phyloP scores from a whole-genome alignment of 2,888 invertebrate species.

The Linnaemya vulpina region DNA sequence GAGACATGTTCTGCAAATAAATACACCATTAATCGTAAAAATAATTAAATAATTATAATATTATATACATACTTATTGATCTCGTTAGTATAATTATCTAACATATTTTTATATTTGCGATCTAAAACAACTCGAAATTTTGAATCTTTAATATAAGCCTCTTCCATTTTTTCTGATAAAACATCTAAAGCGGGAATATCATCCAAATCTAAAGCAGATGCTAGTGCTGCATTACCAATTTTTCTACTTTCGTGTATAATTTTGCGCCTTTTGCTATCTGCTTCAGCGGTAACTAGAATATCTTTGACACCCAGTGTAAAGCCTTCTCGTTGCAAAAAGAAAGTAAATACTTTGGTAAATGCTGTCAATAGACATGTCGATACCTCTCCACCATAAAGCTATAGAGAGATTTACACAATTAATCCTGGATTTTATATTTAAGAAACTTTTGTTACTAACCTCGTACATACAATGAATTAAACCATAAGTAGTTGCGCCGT shows the following conservation, averaged over 20 bases:
- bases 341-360: slow-evolving; percentile 95
- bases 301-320: slow-evolving; percentile 98
- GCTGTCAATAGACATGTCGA: slow-evolving; percentile 93
- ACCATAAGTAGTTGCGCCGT: slow-evolving; percentile 97
- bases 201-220: slow-evolving; percentile 88
- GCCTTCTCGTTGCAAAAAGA: slow-evolving; percentile 94
- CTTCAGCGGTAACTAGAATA: slow-evolving; percentile 90
- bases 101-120: slow-evolving; percentile 90
- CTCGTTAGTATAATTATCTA: slow-evolving; percentile 93
- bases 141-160: slow-evolving; percentile 87
- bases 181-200: slow-evolving; percentile 85
- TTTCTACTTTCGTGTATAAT: slow-evolving; percentile 87
- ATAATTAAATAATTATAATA: background rate
- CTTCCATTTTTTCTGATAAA: slow-evolving; percentile 87
- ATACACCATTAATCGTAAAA: too few relatives aligned
- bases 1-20: slow-evolving; percentile 87
- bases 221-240: slow-evolving; percentile 86
- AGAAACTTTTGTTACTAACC: slow-evolving; percentile 79
- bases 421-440: background rate
- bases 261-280: slow-evolving; percentile 88
- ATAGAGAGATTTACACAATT: slow-evolving; percentile 4
- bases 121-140: slow-evolving; percentile 92
- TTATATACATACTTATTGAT: slow-evolving; percentile 88
- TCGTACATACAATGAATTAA: slow-evolving; percentile 97
- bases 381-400: slow-evolving; percentile 94